Percentiles rank a stretch among this genome's conserved stretches.
These are phyloP conservation scores for Sepioteuthis lessoniana DNA, from an alignment of 2,888 invertebrate genomes.

Conservation along the genomic window DNA sequence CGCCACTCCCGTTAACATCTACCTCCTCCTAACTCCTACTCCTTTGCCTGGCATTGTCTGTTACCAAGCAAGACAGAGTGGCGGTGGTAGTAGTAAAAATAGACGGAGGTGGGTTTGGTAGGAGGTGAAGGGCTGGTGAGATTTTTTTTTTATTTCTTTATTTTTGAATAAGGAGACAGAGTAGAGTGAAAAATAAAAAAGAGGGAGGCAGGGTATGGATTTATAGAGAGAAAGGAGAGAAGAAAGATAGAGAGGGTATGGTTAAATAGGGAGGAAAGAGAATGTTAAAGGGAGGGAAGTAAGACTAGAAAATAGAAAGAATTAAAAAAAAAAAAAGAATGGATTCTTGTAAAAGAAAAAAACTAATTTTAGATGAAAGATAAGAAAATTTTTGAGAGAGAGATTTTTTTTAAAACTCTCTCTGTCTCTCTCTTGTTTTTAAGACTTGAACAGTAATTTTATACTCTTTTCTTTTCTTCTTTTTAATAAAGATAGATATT, in stretches of 20 bases:
- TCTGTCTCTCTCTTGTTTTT: neutral
- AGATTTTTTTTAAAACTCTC: no score
- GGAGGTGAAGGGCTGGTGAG: neutral
- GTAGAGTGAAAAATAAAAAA: neutral
- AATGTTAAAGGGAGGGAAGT: conserved; percentile 36
- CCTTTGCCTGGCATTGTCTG: neutral
- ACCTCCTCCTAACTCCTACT: neutral
- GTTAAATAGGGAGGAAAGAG: neutral
- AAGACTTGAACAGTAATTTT: neutral
- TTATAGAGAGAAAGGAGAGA: neutral
- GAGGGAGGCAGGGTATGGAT: neutral
- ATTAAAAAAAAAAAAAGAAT: neutral
- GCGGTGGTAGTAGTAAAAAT: neutral
- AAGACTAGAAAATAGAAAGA: neutral
- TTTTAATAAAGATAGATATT: neutral
- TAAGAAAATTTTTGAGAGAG: neutral
- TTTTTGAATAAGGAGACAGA: neutral
- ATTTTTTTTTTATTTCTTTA: no score
- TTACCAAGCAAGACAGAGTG: neutral
- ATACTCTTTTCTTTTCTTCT: neutral
- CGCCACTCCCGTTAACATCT: neutral
- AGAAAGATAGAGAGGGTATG: neutral
- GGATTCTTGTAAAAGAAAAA: neutral
- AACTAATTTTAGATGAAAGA: neutral
- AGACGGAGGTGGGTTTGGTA: neutral